These are phyloP conservation scores for Muschampia plurimacula DNA, from an alignment of 2,888 invertebrate species.

Conservation along the genomic window DNA sequence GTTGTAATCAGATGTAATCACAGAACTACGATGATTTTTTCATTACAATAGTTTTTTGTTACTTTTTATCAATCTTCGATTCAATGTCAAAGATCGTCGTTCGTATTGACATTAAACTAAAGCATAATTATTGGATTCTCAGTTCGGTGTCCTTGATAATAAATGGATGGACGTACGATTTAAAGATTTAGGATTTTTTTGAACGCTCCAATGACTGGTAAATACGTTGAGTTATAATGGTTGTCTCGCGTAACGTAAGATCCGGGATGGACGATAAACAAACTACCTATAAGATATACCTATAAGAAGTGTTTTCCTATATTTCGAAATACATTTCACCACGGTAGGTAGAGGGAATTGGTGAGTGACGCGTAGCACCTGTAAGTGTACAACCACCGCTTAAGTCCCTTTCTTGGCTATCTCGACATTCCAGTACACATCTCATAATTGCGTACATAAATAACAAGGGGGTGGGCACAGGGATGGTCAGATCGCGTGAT, in stretches of 20 bases:
- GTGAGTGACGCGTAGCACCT: no score
- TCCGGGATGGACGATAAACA: slow-evolving; percentile 22
- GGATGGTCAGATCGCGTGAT: slow-evolving; percentile 58
- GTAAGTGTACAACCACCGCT: no score
- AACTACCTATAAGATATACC: no score
- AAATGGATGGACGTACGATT: slow-evolving; percentile 29
- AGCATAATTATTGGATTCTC: slow-evolving; percentile 55
- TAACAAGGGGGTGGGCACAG: slow-evolving; percentile 62
- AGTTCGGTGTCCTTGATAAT: slow-evolving; percentile 54
- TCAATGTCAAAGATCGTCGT: slow-evolving; percentile 79
- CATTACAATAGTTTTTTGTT: slow-evolving; percentile 69
- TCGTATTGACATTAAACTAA: slow-evolving; percentile 78
- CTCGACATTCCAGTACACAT: slow-evolving; percentile 7
- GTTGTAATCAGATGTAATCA: slow-evolving; percentile 80
- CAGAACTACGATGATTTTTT: slow-evolving; percentile 70
- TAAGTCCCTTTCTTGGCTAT: not conserved
- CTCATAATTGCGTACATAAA: slow-evolving; percentile 63
- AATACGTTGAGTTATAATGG: slow-evolving; percentile 23
- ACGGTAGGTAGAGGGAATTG: no score
- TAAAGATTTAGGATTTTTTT: slow-evolving; percentile 27
- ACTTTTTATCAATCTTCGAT: slow-evolving; percentile 62
- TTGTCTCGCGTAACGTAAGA: slow-evolving; percentile 26
- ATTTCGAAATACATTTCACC: no score
- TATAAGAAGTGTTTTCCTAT: no score
- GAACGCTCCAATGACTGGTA: slow-evolving; percentile 16